Conservation (phyloP, 1,140 invertebrate genomes). For the Nephila pilipes region DNA sequence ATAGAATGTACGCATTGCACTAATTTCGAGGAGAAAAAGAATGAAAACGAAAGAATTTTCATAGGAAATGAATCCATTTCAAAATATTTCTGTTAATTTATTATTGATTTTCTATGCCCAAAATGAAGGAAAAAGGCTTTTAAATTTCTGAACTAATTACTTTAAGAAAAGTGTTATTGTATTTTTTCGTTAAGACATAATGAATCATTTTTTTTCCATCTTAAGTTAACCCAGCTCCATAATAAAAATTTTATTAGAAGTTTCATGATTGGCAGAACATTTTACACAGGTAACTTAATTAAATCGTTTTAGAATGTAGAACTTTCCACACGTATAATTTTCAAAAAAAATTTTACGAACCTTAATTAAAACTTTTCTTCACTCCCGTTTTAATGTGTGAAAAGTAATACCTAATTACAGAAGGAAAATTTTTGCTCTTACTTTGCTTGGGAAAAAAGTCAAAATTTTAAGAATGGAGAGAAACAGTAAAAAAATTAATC, state of each 20-base stretch:
- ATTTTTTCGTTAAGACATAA: background rate
- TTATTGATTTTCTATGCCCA: background rate
- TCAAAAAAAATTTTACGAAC: background rate
- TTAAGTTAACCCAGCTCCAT: background rate
- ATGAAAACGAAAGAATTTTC: too few relatives aligned
- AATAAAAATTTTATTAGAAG: background rate
- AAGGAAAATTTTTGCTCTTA: background rate
- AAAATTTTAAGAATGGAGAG: too few relatives aligned
- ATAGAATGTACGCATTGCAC: too few relatives aligned
- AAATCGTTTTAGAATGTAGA: background rate
- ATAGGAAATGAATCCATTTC: too few relatives aligned
- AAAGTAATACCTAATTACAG: background rate
- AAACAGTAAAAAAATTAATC: too few relatives aligned
- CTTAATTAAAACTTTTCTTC: background rate
- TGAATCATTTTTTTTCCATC: background rate
- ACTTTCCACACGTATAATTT: background rate
- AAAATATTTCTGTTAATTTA: background rate
- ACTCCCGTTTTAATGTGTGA: background rate
- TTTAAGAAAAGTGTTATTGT: background rate
- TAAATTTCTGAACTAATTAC: background rate
- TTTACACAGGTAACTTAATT: conserved; percentile 3
- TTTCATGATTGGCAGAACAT: background rate
- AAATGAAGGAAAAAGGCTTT: background rate
- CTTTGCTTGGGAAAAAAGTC: background rate
- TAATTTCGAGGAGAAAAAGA: too few relatives aligned